Evolutionary conservation across 2,888 invertebrate species (phyloP).

Genomic region (Campoplex nolae): DNA sequence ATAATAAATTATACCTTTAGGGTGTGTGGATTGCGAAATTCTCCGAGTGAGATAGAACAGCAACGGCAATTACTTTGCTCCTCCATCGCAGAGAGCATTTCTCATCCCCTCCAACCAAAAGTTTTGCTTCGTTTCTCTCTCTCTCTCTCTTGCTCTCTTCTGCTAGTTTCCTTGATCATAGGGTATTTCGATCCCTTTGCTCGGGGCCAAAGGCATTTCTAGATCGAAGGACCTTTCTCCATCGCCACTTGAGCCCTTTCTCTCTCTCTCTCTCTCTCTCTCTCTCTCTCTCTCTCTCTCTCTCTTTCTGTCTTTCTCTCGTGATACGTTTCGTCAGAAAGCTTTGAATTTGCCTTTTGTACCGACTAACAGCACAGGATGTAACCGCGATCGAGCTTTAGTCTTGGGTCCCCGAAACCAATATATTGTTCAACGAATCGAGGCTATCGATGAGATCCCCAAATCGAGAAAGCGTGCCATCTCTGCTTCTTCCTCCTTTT

Average conservation of each 20-base stretch:
- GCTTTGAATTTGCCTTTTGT: conserved; percentile 37
- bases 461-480: neutral
- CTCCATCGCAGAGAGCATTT: conserved; percentile 10
- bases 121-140: neutral
- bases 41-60: conserved; percentile 34
- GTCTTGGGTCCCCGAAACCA: neutral
- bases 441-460: neutral
- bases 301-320: neutral
- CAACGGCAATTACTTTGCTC: conserved; percentile 40
- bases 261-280: neutral
- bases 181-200: conserved; percentile 30
- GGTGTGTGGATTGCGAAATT: conserved; percentile 43
- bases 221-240: neutral
- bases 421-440: conserved; percentile 8
- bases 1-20: conserved; percentile 35
- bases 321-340: neutral
- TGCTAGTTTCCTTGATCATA: conserved; percentile 5
- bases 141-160: conserved; percentile 32
- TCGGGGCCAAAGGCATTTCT: conserved; percentile 14
- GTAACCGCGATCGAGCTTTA: neutral
- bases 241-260: too few relatives aligned
- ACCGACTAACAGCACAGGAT: neutral
- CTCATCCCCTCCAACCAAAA: conserved; percentile 1
- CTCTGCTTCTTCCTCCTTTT: neutral
- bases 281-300: neutral